Evolutionary conservation across 2,113 vertebrate species (phyloP).

Genomic region (Hemiprocne comata): DNA sequence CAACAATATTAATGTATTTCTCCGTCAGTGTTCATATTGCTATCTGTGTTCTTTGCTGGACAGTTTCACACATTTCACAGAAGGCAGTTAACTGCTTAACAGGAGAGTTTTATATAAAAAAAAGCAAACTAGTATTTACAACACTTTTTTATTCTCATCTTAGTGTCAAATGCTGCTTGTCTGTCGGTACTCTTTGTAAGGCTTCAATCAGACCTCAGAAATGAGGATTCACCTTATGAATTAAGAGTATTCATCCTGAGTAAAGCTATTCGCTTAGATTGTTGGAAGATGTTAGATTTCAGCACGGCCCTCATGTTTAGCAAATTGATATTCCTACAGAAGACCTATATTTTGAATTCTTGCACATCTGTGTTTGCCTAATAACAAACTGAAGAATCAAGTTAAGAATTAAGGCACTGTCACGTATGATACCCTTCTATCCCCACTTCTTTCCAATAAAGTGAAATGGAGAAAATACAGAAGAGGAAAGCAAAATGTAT

Average conservation of each 20-base stretch:
- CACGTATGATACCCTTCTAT: background rate
- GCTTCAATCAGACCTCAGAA: background rate
- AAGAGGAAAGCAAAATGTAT: background rate
- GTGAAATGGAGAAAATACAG: background rate
- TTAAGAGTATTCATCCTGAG: background rate
- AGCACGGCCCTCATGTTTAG: background rate
- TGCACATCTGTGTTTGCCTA: background rate
- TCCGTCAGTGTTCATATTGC: background rate
- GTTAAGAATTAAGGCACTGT: background rate
- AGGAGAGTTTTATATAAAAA: background rate
- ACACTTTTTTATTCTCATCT: background rate
- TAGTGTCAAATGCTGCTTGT: background rate
- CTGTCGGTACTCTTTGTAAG: background rate
- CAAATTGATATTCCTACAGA: background rate
- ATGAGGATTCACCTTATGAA: background rate
- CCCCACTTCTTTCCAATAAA: background rate
- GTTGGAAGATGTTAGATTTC: background rate
- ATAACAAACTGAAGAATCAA: background rate
- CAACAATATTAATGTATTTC: background rate
- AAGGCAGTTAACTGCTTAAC: background rate
- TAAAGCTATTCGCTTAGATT: background rate
- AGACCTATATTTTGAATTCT: background rate
- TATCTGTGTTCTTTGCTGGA: background rate
- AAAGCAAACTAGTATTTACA: constrained; percentile 17
- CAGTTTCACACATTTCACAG: background rate